Conservation (phyloP, 2,797 vertebrate genomes). For the Cynopterus sphinx region DNA sequence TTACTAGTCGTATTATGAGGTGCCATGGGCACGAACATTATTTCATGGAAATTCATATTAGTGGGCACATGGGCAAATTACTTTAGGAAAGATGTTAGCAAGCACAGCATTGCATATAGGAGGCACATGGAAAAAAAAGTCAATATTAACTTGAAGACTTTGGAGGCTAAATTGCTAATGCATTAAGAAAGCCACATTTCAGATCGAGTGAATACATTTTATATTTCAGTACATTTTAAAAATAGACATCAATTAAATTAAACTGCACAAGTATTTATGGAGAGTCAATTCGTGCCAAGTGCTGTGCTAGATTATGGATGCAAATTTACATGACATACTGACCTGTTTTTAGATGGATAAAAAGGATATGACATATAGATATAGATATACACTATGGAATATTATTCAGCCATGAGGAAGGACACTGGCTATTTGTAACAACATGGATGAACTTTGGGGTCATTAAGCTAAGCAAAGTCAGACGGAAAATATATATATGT, state of each 20-base stretch:
- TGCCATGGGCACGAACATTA: slow-evolving; percentile 46
- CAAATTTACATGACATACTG: not conserved
- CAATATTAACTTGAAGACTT: not conserved
- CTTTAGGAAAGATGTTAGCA: slow-evolving; percentile 40
- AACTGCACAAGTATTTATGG: not conserved
- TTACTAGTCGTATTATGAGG: slow-evolving; percentile 75
- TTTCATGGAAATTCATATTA: slow-evolving; percentile 54
- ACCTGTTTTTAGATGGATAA: not conserved
- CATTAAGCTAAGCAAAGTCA: not conserved
- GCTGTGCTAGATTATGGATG: not conserved
- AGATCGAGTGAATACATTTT: not conserved
- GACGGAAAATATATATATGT: not conserved
- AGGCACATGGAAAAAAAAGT: not conserved
- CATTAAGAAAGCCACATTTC: not conserved
- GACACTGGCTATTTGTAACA: not conserved
- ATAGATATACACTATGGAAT: not conserved
- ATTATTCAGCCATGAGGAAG: not conserved
- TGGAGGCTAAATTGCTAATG: not conserved
- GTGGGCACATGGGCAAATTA: not conserved
- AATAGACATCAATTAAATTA: not conserved
- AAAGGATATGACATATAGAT: not conserved
- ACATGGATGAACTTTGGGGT: not conserved
- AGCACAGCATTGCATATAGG: not conserved
- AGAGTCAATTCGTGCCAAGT: not conserved
- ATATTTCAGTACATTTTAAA: not conserved